phyloP scores from a whole-genome alignment of 2,797 vertebrate species.

The Gobio occitaniae region DNA sequence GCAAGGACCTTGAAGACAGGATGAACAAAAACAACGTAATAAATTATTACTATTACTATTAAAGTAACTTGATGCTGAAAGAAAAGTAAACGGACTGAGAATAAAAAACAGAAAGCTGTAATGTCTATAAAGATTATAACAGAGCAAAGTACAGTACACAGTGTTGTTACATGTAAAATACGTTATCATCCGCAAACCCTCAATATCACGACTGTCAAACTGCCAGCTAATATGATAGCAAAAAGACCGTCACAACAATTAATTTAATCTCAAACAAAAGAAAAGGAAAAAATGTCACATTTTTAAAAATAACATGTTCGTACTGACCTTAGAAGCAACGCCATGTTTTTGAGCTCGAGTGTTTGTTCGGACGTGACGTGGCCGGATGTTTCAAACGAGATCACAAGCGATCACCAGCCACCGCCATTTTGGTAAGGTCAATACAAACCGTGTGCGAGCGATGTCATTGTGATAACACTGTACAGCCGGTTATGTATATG shows the following conservation, averaged over 20 bases:
- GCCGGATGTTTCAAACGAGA: conserved; percentile 29
- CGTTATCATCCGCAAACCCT: background rate
- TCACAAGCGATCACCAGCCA: no score
- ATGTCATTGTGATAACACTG: background rate
- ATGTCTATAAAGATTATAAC: background rate
- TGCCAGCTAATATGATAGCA: background rate
- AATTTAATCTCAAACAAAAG: background rate
- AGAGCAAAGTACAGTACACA: conserved; percentile 1
- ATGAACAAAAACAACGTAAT: background rate
- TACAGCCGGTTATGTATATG: background rate
- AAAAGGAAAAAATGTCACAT: background rate
- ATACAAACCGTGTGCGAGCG: background rate
- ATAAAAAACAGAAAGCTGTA: background rate
- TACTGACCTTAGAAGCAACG: conserved; percentile 84
- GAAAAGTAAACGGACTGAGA: background rate
- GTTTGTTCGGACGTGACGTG: conserved; percentile 69
- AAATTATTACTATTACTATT: background rate
- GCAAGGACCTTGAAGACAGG: background rate
- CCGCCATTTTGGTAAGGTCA: conserved; percentile 45
- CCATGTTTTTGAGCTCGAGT: conserved; percentile 71
- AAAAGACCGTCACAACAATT: background rate
- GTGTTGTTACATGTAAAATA: background rate
- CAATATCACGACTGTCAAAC: background rate
- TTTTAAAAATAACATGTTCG: background rate
- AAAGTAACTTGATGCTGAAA: background rate